phyloP scores from a whole-genome alignment of 2,113 vertebrate species.

The Ivindomyrus marchei region DNA sequence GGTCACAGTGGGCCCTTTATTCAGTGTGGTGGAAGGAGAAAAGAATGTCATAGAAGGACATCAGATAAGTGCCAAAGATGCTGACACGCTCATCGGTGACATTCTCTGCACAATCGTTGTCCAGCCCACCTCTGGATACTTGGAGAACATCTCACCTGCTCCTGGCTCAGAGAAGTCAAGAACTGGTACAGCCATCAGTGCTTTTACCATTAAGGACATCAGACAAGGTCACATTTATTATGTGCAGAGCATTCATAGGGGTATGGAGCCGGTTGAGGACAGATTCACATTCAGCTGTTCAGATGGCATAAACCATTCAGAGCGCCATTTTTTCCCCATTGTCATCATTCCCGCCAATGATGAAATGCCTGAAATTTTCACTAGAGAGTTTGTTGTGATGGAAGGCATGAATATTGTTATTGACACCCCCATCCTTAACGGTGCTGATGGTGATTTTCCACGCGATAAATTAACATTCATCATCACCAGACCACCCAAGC shows the following conservation, averaged over 20 bases:
- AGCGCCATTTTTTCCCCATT: conserved; percentile 75
- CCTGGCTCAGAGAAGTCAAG: conserved; percentile 93
- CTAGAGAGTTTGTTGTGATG: conserved; percentile 84
- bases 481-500: conserved; percentile 70
- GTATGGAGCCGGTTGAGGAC: conserved; percentile 84
- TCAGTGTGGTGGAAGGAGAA: conserved; percentile 73
- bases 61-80: conserved; percentile 72
- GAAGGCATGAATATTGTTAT: conserved; percentile 89
- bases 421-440: conserved; percentile 76
- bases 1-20: conserved; percentile 65
- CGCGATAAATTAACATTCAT: conserved; percentile 68
- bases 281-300: conserved; percentile 84
- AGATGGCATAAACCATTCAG: conserved; percentile 86
- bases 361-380: conserved; percentile 82
- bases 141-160: conserved; percentile 89
- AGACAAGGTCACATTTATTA: conserved; percentile 75
- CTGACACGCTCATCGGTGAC: conserved; percentile 75
- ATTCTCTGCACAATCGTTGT: conserved; percentile 83
- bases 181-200: conserved; percentile 79
- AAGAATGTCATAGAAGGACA: conserved; percentile 64
- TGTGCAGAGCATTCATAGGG: conserved; percentile 85
- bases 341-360: conserved; percentile 78
- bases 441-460: conserved; percentile 76
- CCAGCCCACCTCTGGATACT: conserved; percentile 78
- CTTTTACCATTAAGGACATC: conserved; percentile 81